Percentiles rank a stretch among this genome's conserved stretches.
These are phyloP conservation scores for Molanna angustata DNA, from an alignment of 2,888 invertebrate species.

Conservation along the genomic window DNA sequence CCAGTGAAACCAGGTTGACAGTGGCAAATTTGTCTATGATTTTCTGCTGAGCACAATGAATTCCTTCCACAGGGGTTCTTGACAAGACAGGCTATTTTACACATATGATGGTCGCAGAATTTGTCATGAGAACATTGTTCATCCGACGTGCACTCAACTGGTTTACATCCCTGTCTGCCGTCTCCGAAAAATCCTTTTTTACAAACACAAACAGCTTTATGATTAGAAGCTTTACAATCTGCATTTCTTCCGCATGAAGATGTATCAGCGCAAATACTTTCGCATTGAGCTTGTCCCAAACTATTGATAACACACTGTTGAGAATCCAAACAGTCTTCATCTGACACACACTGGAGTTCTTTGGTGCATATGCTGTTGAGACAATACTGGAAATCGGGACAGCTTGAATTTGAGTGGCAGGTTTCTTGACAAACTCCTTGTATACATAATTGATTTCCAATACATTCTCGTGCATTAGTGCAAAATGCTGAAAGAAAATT, in stretches of 20 bases:
- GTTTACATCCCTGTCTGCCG: slow-evolving; percentile 75
- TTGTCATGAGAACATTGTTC: slow-evolving; percentile 78
- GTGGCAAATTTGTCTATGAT: slow-evolving; percentile 69
- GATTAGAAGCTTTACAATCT: slow-evolving; percentile 70
- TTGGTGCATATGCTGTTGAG: slow-evolving; percentile 81
- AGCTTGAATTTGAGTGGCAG: slow-evolving; percentile 75
- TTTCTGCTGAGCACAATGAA: slow-evolving; percentile 81
- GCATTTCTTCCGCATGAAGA: slow-evolving; percentile 79
- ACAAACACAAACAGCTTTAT: slow-evolving; percentile 75
- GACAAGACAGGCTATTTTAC: slow-evolving; percentile 81
- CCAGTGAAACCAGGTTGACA: slow-evolving; percentile 89
- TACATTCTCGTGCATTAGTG: slow-evolving; percentile 77
- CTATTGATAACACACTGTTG: slow-evolving; percentile 69
- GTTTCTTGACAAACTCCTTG: slow-evolving; percentile 83
- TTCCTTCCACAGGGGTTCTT: slow-evolving; percentile 83
- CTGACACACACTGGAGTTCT: slow-evolving; percentile 70
- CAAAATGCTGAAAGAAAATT: slow-evolving; percentile 61
- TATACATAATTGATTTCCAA: slow-evolving; percentile 81
- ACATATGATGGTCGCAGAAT: slow-evolving; percentile 77
- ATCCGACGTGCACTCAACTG: slow-evolving; percentile 71
- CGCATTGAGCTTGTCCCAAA: slow-evolving; percentile 74
- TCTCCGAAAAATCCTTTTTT: slow-evolving; percentile 78
- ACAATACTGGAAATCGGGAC: slow-evolving; percentile 83
- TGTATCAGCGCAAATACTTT: slow-evolving; percentile 68
- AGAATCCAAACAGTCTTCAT: slow-evolving; percentile 69